Evolutionary conservation across 2,797 vertebrate genomes (phyloP), one percentile per base, ranked within the genome.

Genomic region (Trematomus bernacchii): DNA sequence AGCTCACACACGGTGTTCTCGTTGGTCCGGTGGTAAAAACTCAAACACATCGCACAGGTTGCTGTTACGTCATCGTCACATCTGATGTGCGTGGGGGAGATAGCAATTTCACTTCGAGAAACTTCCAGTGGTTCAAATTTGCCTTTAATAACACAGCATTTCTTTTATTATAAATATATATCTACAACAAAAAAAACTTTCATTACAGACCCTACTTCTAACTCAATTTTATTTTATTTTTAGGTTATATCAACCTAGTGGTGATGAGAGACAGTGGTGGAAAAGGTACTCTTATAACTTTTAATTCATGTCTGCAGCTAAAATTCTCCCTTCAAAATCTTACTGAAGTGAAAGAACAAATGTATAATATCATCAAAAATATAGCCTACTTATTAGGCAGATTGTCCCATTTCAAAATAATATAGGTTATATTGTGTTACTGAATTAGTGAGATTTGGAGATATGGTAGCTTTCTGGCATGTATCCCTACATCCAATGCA

Each of bases 81-180:
- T 13, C 70, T 71, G 58, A 60, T 44, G 59, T n/a, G 1, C 30
- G 64, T 12, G 11, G 15, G 73, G 73, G 13, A 27, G 15, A 15
- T 27, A 19, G 14, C 6, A 50, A 14, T n/a, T 42, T 30, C 3
- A 58, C 16, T 62, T 42, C 16, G 18, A 67, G 4, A 8, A 7
- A 23, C n/a, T 18, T 8, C 9, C 19, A n/a, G 33, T 19, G 13
- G 30, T 47, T 16, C 12, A 23, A 27, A 15, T 30, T 5, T 50
- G 4, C 8, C 12, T 12, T 33, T 57, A 51, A 52, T 12, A 13
- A 6, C n/a, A 21, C 21, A 64, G 14, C 11, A 15, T 14, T 21
- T 37, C 2, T 37, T 9, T 0, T 9, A 37, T 37, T 9, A 37
- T 7, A 37, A 27, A 27, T 27, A 27, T 27, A 27, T 27, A 27